Evolutionary conservation across 1,140 invertebrate species (phyloP), one percentile per base, ranked within the genome.

Genomic region (Plectrocnemia conspersa): DNA sequence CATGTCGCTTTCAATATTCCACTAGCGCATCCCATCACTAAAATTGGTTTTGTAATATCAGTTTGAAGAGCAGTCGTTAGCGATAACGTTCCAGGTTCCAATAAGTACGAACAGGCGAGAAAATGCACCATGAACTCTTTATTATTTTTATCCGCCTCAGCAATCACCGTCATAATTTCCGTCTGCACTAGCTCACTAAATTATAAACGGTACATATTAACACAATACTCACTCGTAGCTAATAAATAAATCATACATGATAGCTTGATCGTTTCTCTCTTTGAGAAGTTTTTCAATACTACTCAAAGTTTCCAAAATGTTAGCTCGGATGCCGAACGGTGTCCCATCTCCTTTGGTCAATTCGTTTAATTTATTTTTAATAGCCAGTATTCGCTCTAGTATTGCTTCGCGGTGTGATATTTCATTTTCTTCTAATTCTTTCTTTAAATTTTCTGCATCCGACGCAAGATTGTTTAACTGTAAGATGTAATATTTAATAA

Each of bases 101-200:
- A 66, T 10, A 74, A 65, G 63, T 74, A 74, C 7, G 72, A 71
- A 48, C 68, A 69, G 2, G 69, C 66, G 45, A 73, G 57, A 61
- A 74, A 74, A 63, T 73, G 72, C 13, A 72, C 69, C 1, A 65
- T 57, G 63, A 70, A 72, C 1, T 62, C 53, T 0, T 68, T 70
- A 0, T 69, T 67, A 4, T 24, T 36, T 0, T 27, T 23, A 1
- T 27, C 23, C 3, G 68, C 66, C 27, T 65, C 59, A 1, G 52
- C 19, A 2, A 65, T 47, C 2, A 66, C 66, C 9, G 67, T 66
- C 0, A 33, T 19, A 10, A 74, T 61, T 38, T 74, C 72, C 16
- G 65, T 57, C 33, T 68, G 57, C 0, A 68, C 69, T 49, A 74
- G 62, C 1, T 66, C 64, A 6, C 72, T 74, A 58, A 5, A 61